phyloP scores from a whole-genome alignment of 1,140 invertebrate genomes.

The Diabrotica undecimpunctata region DNA sequence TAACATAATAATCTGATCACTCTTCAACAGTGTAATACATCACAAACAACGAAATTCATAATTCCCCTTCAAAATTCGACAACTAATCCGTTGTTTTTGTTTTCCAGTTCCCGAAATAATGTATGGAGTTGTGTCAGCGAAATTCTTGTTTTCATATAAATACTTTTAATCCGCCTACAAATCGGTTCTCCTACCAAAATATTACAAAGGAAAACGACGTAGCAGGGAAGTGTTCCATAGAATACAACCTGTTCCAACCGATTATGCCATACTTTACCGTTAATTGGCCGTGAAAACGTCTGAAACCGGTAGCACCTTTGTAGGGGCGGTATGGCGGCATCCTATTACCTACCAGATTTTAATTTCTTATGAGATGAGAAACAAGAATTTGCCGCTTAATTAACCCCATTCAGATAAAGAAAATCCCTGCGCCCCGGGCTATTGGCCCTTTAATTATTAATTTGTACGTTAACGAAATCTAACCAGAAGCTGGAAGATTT shows the following conservation, averaged over 20 bases:
- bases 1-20: too few species aligned
- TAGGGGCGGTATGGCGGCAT: conserved; percentile 5
- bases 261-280: neutral
- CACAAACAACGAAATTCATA: too few species aligned
- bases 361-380: conserved; percentile 15
- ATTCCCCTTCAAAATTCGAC: too few species aligned
- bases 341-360: conserved; percentile 11
- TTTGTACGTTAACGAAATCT: conserved; percentile 11
- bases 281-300: conserved; percentile 13
- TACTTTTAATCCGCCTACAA: too few species aligned
- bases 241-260: neutral
- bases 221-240: neutral
- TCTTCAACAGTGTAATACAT: too few species aligned
- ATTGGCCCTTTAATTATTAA: conserved; percentile 14
- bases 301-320: conserved; percentile 6
- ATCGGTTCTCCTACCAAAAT: neutral
- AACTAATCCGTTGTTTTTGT: too few species aligned
- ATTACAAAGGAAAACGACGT: neutral
- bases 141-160: too few species aligned
- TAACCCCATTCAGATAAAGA: conserved; percentile 11
- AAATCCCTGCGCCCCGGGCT: conserved; percentile 8
- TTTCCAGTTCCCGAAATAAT: too few species aligned
- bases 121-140: too few species aligned
- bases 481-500: neutral
- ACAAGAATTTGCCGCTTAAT: conserved; percentile 10